Percentiles rank a stretch among this genome's conserved stretches.
These are phyloP conservation scores for Melozone crissalis DNA, from an alignment of 2,113 vertebrate genomes.

Conservation along the genomic window DNA sequence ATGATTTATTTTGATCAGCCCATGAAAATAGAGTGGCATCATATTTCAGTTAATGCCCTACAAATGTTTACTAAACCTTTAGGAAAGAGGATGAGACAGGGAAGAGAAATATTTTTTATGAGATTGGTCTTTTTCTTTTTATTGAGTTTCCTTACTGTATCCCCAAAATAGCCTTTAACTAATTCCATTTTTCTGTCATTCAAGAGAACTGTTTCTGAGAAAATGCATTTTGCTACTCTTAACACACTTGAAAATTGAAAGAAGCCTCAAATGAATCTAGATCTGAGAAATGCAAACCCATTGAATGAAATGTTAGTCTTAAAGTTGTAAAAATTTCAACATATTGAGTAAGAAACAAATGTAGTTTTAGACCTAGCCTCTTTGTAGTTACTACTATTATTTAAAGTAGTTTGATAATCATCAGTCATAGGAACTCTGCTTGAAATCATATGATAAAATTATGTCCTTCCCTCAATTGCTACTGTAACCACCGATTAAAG, in stretches of 20 bases:
- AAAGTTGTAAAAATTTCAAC: neutral
- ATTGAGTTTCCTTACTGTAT: neutral
- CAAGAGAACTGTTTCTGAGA: neutral
- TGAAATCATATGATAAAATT: neutral
- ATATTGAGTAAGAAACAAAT: neutral
- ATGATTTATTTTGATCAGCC: neutral
- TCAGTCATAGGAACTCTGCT: neutral
- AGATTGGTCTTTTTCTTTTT: neutral
- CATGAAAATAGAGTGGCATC: neutral
- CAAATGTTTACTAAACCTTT: neutral
- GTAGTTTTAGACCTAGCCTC: neutral
- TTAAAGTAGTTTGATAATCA: neutral
- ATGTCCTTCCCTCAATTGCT: neutral
- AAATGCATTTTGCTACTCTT: neutral
- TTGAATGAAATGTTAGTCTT: neutral
- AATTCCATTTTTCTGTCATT: neutral
- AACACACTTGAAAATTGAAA: neutral
- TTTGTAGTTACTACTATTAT: neutral
- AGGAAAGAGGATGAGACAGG: neutral
- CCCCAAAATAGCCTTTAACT: neutral
- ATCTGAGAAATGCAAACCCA: neutral
- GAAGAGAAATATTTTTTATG: neutral
- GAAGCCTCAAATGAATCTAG: neutral
- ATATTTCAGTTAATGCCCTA: neutral
- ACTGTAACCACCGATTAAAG: neutral